Evolutionary conservation across 2,888 invertebrate genomes (phyloP), one percentile per base, ranked within the genome.

Genomic region (Stenolophus ochropezus): DNA sequence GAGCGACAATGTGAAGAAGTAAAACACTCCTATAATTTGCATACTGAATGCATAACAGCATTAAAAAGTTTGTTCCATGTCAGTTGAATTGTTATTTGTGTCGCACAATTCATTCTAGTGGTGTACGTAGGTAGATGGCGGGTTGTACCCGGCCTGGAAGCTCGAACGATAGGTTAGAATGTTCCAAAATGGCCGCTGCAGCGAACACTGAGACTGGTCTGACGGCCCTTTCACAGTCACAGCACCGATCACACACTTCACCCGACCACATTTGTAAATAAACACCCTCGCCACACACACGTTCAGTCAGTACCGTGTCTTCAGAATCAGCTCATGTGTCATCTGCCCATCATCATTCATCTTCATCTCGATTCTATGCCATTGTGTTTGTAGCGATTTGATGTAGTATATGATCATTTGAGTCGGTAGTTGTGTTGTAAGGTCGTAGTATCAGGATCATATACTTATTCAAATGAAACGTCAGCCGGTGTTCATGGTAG

Each of bases 21-120:
- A 53, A 73, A 71, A 73, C 47, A 61, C 33, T 47, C 18, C 49
- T 27, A 75, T 53, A 61, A 79, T 79, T 80, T 73, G 80, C 73
- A 80, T 80, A 80, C 80, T 80, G 80, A 80, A 73, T 80, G 80
- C 80, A 80, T 27, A 80, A 58, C 80, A 80, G 58, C 73, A 73
- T 80, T 80, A 58, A 73, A 80, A 80, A 80, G 73, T 80, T 80
- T 80, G 77, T 47, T 61, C 23, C 49, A 47, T 77, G 77, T 77
- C 33, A 56, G 77, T 77, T 77, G 47, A 77, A 77, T 77, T 61
- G 49, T 51, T 58, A 73, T 80, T 71, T 73, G 80, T 80, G 73
- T 80, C 58, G 80, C 80, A 73, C 56, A 65, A 69, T 49, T 61
- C 25, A 61, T 61, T 25, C 1, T 61, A 61, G 61, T 61, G 61